Evolutionary conservation across 1,140 invertebrate species (phyloP), one percentile per base, ranked within the genome.

Genomic region (Chrysopa pallens): DNA sequence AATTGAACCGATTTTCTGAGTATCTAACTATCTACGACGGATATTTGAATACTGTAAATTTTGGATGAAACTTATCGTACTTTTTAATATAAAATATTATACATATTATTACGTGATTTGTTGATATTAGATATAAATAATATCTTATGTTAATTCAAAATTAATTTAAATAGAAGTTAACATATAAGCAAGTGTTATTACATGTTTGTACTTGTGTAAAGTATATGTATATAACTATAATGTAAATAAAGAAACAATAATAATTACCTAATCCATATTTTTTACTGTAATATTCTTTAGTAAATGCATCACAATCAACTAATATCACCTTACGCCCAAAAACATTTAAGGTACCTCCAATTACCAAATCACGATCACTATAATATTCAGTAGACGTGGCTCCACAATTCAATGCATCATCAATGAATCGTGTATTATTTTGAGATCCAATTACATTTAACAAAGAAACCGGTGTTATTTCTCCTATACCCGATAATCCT

Each of bases 251-350:
- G 12, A 2, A 11, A 35, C 6, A 35, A 35, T 35, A 12, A 35
- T 23, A 6, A 15, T 27, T n/a, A 41, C 40, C 40, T 33, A 33
- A 31, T 23, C 40, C 40, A 41, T 41, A 41, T 41, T 68, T 73
- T 29, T 72, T 72, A 48, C 76, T 72, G 58, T 90, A 94, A 64
- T 86, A 94, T 36, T 84, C 74, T 56, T 80, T 85, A 0, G 89
- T 95, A 51, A 84, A 91, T 12, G 69, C 64, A 63, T 95, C 90
- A 48, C 86, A 84, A 56, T 91, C 79, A 1, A 77, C 84, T 0
- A 95, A 62, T 0, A 89, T 66, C 17, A 94, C 72, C 37, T 75
- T 73, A 38, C 88, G 67, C 6, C 86, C 86, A 50, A 76, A 90
- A 12, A 88, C 73, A 47, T 81, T 78, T 1, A 94, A 57, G 1